A percentile compares a stretch with the other conserved stretches of the same genome.
phyloP scores from a whole-genome alignment of 2,888 invertebrate species.

The Crioceris asparagi region DNA sequence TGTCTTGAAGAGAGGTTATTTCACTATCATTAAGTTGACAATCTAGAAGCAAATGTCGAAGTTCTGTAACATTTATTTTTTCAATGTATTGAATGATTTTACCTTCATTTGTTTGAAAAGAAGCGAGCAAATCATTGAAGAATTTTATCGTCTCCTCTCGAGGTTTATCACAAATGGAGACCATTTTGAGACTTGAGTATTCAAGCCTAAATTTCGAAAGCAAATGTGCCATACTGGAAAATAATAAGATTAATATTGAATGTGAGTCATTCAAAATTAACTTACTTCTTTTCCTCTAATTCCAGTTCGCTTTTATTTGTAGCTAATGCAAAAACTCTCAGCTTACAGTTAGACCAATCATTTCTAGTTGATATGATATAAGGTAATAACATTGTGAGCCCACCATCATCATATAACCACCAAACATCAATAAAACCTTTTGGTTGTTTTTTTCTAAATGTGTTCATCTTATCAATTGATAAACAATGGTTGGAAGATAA shows the following conservation, averaged over 20 bases:
- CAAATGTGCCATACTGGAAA: slow-evolving; percentile 79
- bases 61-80: not conserved
- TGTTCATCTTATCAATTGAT: slow-evolving; percentile 56
- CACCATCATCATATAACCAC: slow-evolving; percentile 94
- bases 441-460: slow-evolving; percentile 68
- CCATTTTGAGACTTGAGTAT: slow-evolving; percentile 83
- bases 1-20: slow-evolving; percentile 63
- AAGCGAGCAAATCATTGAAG: slow-evolving; percentile 62
- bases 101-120: no score
- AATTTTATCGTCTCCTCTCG: slow-evolving; percentile 59
- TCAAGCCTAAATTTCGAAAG: slow-evolving; percentile 90
- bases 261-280: no score
- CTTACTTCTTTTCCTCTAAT: slow-evolving; percentile 77
- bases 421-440: slow-evolving; percentile 84
- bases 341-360: slow-evolving; percentile 65
- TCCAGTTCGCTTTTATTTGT: slow-evolving; percentile 68
- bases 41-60: slow-evolving; percentile 44
- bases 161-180: slow-evolving; percentile 80
- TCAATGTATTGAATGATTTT: not conserved
- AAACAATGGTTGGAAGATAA: slow-evolving; percentile 39
- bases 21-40: slow-evolving; percentile 62
- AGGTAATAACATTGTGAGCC: slow-evolving; percentile 73
- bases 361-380: slow-evolving; percentile 74
- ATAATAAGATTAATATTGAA: slow-evolving; percentile 4
- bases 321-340: slow-evolving; percentile 74